These are phyloP conservation scores for Dascyllus trimaculatus DNA, from an alignment of 2,113 vertebrate genomes.

Conservation along the genomic window DNA sequence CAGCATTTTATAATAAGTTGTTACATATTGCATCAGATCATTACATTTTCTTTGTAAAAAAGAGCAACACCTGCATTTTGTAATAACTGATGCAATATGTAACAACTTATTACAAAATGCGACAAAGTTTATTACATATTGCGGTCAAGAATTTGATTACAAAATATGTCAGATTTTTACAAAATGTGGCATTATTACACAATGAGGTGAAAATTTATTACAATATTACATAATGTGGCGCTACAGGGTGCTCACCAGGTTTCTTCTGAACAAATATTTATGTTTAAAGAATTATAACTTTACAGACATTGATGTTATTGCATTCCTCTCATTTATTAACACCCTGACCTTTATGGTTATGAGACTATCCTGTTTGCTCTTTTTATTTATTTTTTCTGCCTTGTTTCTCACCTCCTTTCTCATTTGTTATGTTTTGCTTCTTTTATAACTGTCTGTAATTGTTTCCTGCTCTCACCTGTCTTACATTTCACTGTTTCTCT, in stretches of 20 bases:
- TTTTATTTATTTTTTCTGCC: neutral
- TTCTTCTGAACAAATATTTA: neutral
- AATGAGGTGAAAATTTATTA: no score
- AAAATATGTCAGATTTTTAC: no score
- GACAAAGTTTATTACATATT: no score
- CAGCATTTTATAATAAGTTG: no score
- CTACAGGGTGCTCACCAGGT: neutral
- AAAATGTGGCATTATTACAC: no score
- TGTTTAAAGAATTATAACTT: conserved; percentile 5
- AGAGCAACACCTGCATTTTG: no score
- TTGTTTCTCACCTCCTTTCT: neutral
- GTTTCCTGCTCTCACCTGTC: conserved; percentile 61
- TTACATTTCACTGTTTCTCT: conserved; percentile 83
- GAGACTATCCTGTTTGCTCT: conserved; percentile 13
- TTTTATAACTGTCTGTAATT: conserved; percentile 16
- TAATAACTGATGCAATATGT: no score
- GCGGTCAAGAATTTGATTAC: no score
- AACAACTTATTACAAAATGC: no score
- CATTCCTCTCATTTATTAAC: conserved; percentile 2
- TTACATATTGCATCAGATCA: no score
- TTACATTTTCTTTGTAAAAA: no score
- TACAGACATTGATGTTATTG: neutral
- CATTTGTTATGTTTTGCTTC: conserved; percentile 7
- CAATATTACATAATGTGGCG: no score
- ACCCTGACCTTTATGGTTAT: conserved; percentile 10